phyloP scores from a whole-genome alignment of 1,140 invertebrate genomes.

The Aethina tumida region DNA sequence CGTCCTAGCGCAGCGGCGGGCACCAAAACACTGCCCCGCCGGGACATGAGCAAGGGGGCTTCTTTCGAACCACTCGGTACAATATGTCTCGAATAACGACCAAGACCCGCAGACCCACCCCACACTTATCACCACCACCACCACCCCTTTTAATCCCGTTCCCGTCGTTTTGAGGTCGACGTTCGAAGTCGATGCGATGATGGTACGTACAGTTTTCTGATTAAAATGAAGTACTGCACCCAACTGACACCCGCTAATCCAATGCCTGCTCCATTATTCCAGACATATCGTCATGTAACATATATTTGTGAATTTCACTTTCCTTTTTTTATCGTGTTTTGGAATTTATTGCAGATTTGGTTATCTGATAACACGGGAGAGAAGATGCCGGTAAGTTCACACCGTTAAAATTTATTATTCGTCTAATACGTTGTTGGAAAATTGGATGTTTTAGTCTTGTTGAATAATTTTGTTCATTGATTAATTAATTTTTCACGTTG shows the following conservation, averaged over 20 bases:
- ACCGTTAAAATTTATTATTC: too few relatives aligned
- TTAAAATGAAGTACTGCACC: too few relatives aligned
- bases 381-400: conserved; percentile 67
- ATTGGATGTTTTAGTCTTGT: too few relatives aligned
- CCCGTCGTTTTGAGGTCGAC: too few relatives aligned
- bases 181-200: too few relatives aligned
- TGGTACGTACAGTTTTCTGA: too few relatives aligned
- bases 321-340: neutral
- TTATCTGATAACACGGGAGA: conserved; percentile 58
- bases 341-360: conserved; percentile 44
- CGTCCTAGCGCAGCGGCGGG: conserved; percentile 42
- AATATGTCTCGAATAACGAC: too few relatives aligned
- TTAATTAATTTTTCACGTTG: too few relatives aligned
- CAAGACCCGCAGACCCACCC: conserved; percentile 27
- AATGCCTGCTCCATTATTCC: neutral
- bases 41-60: conserved; percentile 37
- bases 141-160: too few relatives aligned
- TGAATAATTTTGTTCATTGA: too few relatives aligned
- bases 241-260: conserved; percentile 1
- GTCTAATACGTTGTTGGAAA: too few relatives aligned
- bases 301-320: neutral
- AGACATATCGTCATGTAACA: neutral
- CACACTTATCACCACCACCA: conserved; percentile 2
- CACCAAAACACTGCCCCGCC: conserved; percentile 61
- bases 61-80: too few relatives aligned